Evolutionary conservation across 2,888 invertebrate species (phyloP).

Genomic region (Rhagonycha lutea): DNA sequence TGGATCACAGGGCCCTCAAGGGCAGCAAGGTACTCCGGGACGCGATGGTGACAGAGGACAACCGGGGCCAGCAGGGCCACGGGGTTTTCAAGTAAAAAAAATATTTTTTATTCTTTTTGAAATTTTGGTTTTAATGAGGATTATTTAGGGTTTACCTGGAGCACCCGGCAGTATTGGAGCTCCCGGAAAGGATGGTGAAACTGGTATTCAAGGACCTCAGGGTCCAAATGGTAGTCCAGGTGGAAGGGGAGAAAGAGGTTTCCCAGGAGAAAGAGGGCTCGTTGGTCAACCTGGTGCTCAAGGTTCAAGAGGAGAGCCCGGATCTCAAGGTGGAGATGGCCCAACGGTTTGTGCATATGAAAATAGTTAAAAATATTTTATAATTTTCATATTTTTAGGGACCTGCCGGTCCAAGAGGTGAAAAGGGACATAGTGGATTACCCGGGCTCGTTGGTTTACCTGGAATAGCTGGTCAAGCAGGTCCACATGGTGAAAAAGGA

Average conservation of each 20-base stretch:
- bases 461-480: conserved; percentile 69
- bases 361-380: neutral
- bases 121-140: neutral
- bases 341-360: conserved; percentile 60
- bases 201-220: conserved; percentile 69
- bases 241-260: conserved; percentile 66
- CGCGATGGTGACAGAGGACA: conserved; percentile 76
- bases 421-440: conserved; percentile 73
- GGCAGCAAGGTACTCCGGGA: conserved; percentile 74
- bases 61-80: conserved; percentile 74
- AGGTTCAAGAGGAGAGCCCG: conserved; percentile 69
- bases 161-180: conserved; percentile 72
- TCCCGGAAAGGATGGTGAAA: conserved; percentile 81
- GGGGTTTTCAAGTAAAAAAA: conserved; percentile 74
- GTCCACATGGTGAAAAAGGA: conserved; percentile 74
- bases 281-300: conserved; percentile 68
- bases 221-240: conserved; percentile 63
- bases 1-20: conserved; percentile 75
- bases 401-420: conserved; percentile 66
- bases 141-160: conserved; percentile 65
- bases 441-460: conserved; percentile 74
- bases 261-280: conserved; percentile 75
- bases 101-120: neutral
- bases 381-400: conserved; percentile 57
- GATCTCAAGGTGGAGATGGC: conserved; percentile 71